Base-by-base conservation (phyloP, 1,140 invertebrate genomes). In the Eriocheir sinensis region DNA sequence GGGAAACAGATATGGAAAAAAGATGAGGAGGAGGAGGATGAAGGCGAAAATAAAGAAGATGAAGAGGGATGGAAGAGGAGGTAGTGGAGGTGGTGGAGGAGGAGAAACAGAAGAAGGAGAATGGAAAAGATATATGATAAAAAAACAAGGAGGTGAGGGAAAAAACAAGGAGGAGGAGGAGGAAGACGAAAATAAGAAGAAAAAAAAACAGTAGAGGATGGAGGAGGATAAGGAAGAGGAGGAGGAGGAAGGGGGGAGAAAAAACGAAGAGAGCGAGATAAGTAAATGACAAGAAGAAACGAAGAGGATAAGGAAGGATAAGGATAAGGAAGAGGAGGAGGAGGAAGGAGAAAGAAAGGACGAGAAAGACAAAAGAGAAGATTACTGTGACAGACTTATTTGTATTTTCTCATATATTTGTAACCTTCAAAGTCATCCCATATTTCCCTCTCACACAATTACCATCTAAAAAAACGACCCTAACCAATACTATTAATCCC, bases 291-390 rank as follows among this genome's bases (percentile, higher is more conserved):
- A 53, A 53, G n/a, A n/a, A n/a, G 60, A 72, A 72, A n/a, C 12
- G 60, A n/a, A 72, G 60, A 72, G 60, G 60, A 72, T 15, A 72
- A n/a, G n/a, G n/a, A n/a, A 72, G n/a, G 12, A 15, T 15, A 15
- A 72, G 60, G 60, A 72, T 72, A n/a, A 15, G n/a, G 60, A 72
- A 72, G 60, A 72, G 60, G n/a, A 72, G n/a, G n/a, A n/a, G 60
- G n/a, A 72, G 60, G n/a, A 15, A 72, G 60, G n/a, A n/a, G 60
- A 72, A n/a, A 72, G 60, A n/a, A 72, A n/a, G n/a, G 60, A n/a
- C 12, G 12, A 72, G 12, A 72, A 72, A 72, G 12, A 72, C 60
- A 72, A 15, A 15, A 72, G n/a, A 72, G 12, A 72, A n/a, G 60
- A 15, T 15, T 15, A n/a, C 12, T 15, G 60, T 72, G 60, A n/a